Conservation (phyloP, 2,797 vertebrate genomes). For the Alfaro cultratus region DNA sequence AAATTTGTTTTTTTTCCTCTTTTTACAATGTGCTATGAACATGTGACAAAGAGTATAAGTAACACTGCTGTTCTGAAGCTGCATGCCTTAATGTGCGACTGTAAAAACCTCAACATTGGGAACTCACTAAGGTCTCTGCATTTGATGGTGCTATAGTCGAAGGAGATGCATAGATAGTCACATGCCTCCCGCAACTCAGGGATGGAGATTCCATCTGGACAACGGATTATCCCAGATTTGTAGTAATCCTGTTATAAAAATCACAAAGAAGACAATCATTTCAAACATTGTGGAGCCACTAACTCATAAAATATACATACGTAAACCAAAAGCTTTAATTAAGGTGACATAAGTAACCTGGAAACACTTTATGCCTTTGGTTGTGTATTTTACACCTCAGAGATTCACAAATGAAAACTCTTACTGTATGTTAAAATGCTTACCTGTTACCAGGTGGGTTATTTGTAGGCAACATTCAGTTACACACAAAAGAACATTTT, state of each 20-base stretch:
- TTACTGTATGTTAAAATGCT: neutral
- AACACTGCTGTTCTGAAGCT: neutral
- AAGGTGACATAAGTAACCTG: neutral
- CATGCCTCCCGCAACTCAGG: constrained; percentile 98
- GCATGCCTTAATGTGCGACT: neutral
- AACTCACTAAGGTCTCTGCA: constrained; percentile 99
- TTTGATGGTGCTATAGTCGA: constrained; percentile 99
- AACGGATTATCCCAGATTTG: constrained; percentile 98
- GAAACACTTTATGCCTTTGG: neutral
- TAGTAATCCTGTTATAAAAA: constrained; percentile 93
- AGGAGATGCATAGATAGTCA: constrained; percentile 99
- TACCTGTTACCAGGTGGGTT: neutral
- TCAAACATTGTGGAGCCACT: constrained; percentile 28
- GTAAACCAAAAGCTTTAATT: neutral
- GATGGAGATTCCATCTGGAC: constrained; percentile 99
- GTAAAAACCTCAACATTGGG: neutral
- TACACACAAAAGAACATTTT: neutral
- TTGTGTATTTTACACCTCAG: neutral
- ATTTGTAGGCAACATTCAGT: neutral
- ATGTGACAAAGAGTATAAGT: neutral
- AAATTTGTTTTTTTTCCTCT: neutral
- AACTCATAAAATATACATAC: constrained; percentile 8
- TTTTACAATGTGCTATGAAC: neutral
- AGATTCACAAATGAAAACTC: constrained; percentile 6
- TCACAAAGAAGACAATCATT: constrained; percentile 31